Percentiles rank a stretch among this genome's conserved stretches.
These are phyloP conservation scores for Lamprotornis superbus DNA, from an alignment of 2,113 vertebrate species.

Conservation along the genomic window DNA sequence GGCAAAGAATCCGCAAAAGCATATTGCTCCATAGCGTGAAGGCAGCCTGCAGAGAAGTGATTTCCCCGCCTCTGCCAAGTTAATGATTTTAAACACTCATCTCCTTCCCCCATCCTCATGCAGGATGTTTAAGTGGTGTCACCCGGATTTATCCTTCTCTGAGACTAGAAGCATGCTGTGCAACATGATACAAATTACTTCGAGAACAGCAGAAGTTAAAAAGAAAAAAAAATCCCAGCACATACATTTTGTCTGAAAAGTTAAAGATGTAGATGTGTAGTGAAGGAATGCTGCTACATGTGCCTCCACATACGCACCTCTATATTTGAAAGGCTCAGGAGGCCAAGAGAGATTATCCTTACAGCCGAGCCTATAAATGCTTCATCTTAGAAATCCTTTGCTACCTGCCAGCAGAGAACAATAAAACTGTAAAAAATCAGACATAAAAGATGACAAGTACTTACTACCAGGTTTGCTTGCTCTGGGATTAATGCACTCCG, in stretches of 20 bases:
- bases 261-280: not conserved
- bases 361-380: not conserved
- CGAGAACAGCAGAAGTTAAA: not conserved
- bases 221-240: not conserved
- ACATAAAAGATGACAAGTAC: conserved; percentile 14
- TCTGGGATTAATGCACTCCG: not conserved
- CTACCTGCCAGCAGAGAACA: conserved; percentile 9
- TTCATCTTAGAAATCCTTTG: not conserved
- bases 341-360: not conserved
- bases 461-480: not conserved
- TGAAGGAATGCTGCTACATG: not conserved
- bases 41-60: not conserved
- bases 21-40: not conserved
- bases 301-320: not conserved
- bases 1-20: not conserved
- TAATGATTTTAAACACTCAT: not conserved
- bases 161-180: not conserved
- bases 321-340: not conserved
- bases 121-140: not conserved
- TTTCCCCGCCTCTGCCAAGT: not conserved
- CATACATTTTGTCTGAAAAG: not conserved
- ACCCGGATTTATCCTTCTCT: not conserved
- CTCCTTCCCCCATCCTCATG: not conserved
- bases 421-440: not conserved
- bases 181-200: not conserved